Evolutionary conservation across 2,888 invertebrate species (phyloP).

Genomic region (Sinodicranocentrus sp.): DNA sequence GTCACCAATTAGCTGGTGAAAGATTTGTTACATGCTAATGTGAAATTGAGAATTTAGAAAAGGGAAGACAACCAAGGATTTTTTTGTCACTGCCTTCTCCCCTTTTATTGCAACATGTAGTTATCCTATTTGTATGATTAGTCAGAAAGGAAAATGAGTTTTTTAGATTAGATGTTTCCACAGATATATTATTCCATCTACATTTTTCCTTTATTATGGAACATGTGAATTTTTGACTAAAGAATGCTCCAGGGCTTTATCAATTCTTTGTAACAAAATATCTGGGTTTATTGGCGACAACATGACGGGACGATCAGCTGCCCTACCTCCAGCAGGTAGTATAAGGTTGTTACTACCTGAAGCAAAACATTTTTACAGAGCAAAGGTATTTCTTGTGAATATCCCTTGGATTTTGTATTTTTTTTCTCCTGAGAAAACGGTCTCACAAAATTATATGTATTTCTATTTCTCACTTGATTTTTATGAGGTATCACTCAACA

Average conservation of each 20-base stretch:
- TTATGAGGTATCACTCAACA: slow-evolving; percentile 48
- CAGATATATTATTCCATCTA: background rate
- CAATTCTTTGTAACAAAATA: background rate
- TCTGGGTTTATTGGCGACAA: slow-evolving; percentile 34
- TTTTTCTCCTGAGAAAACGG: slow-evolving; percentile 11
- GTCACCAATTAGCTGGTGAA: slow-evolving; percentile 59
- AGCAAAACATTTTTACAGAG: too few species aligned
- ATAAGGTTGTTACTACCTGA: too few species aligned
- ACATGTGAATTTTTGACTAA: too few species aligned
- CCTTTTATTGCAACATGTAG: too few species aligned
- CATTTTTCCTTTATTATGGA: too few species aligned
- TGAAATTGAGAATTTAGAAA: slow-evolving; percentile 7
- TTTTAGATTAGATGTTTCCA: background rate
- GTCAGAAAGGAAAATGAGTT: too few species aligned
- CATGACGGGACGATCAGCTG: slow-evolving; percentile 35
- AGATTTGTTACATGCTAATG: slow-evolving; percentile 25
- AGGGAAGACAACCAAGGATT: background rate
- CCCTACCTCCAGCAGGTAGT: slow-evolving; percentile 2
- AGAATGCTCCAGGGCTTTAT: too few species aligned
- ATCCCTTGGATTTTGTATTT: slow-evolving; percentile 13
- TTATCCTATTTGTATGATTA: too few species aligned
- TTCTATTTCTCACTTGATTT: slow-evolving; percentile 57
- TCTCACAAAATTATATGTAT: slow-evolving; percentile 47
- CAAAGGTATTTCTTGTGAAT: slow-evolving; percentile 7
- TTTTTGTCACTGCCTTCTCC: background rate